phyloP scores from a whole-genome alignment of 2,797 vertebrate genomes.

The Pristis pectinata region DNA sequence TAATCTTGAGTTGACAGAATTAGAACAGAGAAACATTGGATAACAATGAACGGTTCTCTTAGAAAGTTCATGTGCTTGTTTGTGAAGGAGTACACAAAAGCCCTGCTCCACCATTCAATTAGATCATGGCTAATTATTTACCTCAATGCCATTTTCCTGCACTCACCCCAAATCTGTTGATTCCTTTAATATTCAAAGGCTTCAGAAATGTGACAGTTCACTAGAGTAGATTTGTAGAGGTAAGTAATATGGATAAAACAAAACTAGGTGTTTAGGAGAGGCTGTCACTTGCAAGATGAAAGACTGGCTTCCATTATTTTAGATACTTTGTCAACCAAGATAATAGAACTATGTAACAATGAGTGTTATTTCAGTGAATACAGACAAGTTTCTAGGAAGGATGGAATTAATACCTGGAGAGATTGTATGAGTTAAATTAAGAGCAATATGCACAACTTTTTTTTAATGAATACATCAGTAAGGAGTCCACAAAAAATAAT shows the following conservation, averaged over 20 bases:
- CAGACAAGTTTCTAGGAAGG: background rate
- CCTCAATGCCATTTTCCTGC: too few species aligned
- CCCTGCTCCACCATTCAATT: too few species aligned
- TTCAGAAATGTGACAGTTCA: background rate
- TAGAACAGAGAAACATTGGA: background rate
- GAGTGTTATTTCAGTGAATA: background rate
- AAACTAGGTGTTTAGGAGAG: background rate
- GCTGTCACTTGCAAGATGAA: background rate
- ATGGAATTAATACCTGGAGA: background rate
- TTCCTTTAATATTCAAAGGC: background rate
- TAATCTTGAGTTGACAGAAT: background rate
- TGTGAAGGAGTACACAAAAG: background rate
- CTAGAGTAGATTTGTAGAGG: background rate
- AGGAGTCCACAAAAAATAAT: background rate
- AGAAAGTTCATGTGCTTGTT: background rate
- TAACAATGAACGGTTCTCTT: background rate
- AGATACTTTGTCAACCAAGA: background rate
- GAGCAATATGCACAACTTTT: background rate
- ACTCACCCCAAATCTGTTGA: too few species aligned
- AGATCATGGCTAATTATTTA: too few species aligned
- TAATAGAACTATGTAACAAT: background rate
- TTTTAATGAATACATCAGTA: background rate
- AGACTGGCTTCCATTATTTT: background rate
- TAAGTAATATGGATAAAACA: background rate
- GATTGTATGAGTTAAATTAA: background rate